A percentile compares a stretch with the other conserved stretches of the same genome.
These are phyloP conservation scores for Sebastes taczanowskii DNA, from an alignment of 2,797 vertebrate species.

Conservation along the genomic window DNA sequence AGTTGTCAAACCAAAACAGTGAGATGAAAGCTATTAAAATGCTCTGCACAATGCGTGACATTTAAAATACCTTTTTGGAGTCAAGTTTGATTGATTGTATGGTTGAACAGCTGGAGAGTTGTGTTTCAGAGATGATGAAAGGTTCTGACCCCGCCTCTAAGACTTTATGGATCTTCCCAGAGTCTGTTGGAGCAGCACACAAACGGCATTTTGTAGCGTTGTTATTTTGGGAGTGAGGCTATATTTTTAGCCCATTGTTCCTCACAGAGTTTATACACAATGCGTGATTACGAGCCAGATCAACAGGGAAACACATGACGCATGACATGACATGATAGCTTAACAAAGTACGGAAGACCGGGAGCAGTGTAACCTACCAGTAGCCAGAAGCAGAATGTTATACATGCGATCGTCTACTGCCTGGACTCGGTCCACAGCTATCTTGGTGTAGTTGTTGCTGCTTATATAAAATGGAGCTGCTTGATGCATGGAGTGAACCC, in stretches of 20 bases:
- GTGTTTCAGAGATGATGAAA: constrained; percentile 83
- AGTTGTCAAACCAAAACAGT: not conserved
- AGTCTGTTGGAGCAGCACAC: constrained; percentile 61
- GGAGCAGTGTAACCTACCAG: constrained; percentile 68
- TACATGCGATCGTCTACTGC: constrained; percentile 58
- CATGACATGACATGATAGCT: not conserved
- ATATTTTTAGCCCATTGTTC: constrained; percentile 47
- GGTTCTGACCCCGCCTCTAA: constrained; percentile 73
- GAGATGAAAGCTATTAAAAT: not conserved
- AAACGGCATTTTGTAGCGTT: not conserved
- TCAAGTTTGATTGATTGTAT: constrained; percentile 81
- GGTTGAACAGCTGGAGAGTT: constrained; percentile 53
- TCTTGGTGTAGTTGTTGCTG: constrained; percentile 80
- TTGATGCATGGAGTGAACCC: constrained; percentile 73
- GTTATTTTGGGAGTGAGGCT: not conserved
- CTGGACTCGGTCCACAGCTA: constrained; percentile 77
- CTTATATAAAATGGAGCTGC: constrained; percentile 76
- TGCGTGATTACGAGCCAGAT: not conserved
- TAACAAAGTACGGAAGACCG: not conserved
- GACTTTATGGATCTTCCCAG: constrained; percentile 81
- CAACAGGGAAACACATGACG: not conserved
- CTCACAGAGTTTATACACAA: not conserved
- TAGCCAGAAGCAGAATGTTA: constrained; percentile 80
- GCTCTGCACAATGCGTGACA: not conserved
- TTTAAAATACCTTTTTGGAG: constrained; percentile 72